phyloP scores from a whole-genome alignment of 2,113 vertebrate species.

The Tichodroma muraria region DNA sequence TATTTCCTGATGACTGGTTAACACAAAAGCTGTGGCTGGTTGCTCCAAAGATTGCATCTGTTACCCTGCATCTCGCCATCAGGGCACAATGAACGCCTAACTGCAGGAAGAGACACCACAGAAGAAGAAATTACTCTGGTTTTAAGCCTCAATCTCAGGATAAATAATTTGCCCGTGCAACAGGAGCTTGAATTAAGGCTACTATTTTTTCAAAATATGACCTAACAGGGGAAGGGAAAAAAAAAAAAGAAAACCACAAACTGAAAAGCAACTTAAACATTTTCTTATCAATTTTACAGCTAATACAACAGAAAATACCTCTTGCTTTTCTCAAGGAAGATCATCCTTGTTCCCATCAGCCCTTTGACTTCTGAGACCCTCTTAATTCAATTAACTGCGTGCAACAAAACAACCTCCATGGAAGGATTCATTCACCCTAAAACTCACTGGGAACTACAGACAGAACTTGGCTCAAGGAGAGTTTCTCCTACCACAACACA shows the following conservation, averaged over 20 bases:
- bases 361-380: background rate
- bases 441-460: background rate
- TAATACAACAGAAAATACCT: background rate
- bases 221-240: fast-evolving
- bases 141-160: background rate
- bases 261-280: background rate
- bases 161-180: background rate
- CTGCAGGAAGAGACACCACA: background rate
- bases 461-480: background rate
- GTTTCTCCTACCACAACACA: background rate
- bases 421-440: background rate
- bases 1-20: conserved; percentile 27
- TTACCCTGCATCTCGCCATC: background rate
- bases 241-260: background rate
- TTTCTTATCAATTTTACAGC: background rate
- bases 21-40: conserved; percentile 18
- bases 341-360: background rate
- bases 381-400: background rate
- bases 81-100: background rate
- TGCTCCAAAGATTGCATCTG: conserved; percentile 35
- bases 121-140: background rate
- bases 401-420: background rate
- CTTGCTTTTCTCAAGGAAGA: background rate
- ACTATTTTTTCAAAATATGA: background rate
- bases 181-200: background rate